A percentile compares a stretch with the other conserved stretches of the same genome.
Evolutionary conservation across 2,797 vertebrate genomes (phyloP).

Genomic region (Rhinophrynus dorsalis): DNA sequence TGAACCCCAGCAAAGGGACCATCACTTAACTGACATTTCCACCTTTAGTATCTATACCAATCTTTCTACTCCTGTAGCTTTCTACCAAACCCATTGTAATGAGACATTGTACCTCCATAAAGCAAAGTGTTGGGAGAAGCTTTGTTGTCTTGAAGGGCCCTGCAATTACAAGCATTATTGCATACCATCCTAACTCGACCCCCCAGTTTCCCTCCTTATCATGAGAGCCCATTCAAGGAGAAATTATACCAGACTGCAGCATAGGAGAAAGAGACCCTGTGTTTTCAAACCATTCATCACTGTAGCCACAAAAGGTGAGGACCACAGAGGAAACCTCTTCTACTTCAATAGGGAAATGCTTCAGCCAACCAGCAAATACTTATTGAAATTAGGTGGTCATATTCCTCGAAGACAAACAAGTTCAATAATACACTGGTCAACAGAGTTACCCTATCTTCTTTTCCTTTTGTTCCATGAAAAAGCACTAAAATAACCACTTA

Average conservation of each 20-base stretch:
- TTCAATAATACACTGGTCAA: constrained; percentile 70
- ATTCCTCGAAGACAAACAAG: constrained; percentile 68
- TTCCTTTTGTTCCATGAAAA: constrained; percentile 72
- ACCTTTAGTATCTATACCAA: constrained; percentile 59
- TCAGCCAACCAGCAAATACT: constrained; percentile 56
- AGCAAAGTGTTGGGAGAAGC: constrained; percentile 66
- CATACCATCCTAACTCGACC: constrained; percentile 71
- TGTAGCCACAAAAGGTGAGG: constrained; percentile 67
- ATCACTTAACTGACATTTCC: constrained; percentile 68
- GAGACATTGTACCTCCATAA: constrained; percentile 62
- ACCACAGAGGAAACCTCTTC: constrained; percentile 64
- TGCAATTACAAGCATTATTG: constrained; percentile 78
- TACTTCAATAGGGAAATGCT: constrained; percentile 66
- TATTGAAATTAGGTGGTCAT: constrained; percentile 73
- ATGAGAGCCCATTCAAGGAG: constrained; percentile 66
- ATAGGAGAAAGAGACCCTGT: constrained; percentile 64
- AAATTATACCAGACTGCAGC: constrained; percentile 75
- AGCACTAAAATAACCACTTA: constrained; percentile 75
- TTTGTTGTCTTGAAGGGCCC: constrained; percentile 66
- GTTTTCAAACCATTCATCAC: constrained; percentile 70
- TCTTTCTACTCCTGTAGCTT: constrained; percentile 61
- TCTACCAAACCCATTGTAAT: constrained; percentile 61
- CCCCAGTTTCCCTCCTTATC: constrained; percentile 63
- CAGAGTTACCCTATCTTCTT: constrained; percentile 70
- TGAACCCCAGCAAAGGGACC: constrained; percentile 66